Base-by-base conservation (phyloP, 2,888 invertebrate species). In the Brachyopa scutellaris region DNA sequence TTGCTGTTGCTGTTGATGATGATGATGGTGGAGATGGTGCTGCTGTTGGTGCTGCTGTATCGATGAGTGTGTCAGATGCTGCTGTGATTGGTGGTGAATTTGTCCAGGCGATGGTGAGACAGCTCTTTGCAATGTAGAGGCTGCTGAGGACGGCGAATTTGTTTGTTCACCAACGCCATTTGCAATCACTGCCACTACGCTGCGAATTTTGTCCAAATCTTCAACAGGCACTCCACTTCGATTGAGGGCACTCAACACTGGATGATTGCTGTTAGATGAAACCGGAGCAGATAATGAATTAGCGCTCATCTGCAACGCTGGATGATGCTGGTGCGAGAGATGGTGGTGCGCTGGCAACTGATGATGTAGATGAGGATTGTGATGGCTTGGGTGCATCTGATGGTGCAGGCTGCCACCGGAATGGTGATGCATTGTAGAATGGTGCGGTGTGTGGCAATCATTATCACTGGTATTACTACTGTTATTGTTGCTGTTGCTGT, bases 171-270 rank as follows among this genome's bases (percentile, higher is more conserved):
- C 31, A 9, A 55, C 57, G 6, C 74, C 69, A 36, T 66, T 74
- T 8, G 66, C 49, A 2, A 77, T 76, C 0, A 86, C 87, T 4
- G 88, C 89, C 5, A 89, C 89, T 2, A 87, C 89, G 79, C 88
- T 89, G 19, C 89, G 88, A 61, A 89, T 84, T 15, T 88, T 88
- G 33, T 89, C 88, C 84, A 89, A 78, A 73, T 89, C 89, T 53
- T 88, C 88, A 3, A 47, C 17, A 11, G 73, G 47, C 3, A 73
- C 61, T 4, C 31, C 53, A 51, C 45, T 62, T n/a, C 53, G 84
- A 85, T 86, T 84, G 26, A 87, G 69, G 0, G 86, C 87, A 38
- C 88, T 88, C 17, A 89, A 70, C 40, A 38, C 47, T 5, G 45
- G 49, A 26, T 51, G 78, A 21, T 13, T 83, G 42, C 11, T n/a